Conservation (phyloP, 2,888 invertebrate genomes). For the Rotaria socialis region DNA sequence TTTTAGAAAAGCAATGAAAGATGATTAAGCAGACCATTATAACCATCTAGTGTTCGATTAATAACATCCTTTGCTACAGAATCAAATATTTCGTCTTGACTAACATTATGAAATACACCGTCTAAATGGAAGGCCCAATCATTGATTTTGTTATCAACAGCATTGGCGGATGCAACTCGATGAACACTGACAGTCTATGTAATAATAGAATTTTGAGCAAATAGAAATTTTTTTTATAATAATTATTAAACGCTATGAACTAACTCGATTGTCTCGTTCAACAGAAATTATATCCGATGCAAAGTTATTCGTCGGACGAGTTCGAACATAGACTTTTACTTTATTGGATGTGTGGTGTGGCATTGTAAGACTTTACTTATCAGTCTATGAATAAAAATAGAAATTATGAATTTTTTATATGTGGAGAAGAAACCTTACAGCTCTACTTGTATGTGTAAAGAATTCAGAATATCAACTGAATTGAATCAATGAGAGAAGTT, state of each 20-base stretch:
- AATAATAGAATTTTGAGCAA: background rate
- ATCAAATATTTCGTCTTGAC: conserved; percentile 57
- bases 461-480: background rate
- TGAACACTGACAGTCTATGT: conserved; percentile 58
- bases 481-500: background rate
- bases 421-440: background rate
- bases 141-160: conserved; percentile 58
- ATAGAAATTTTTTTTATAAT: background rate
- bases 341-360: conserved; percentile 47
- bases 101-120: conserved; percentile 57
- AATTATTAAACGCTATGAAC: background rate
- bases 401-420: background rate
- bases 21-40: conserved; percentile 54
- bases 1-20: background rate
- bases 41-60: conserved; percentile 55
- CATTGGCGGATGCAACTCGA: conserved; percentile 14
- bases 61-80: conserved; percentile 54
- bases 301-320: conserved; percentile 56
- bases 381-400: background rate
- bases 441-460: background rate
- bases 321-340: conserved; percentile 57
- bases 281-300: conserved; percentile 56
- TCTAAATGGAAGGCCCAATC: conserved; percentile 60
- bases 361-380: background rate
- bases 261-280: conserved; percentile 55